Conservation (phyloP, 2,888 invertebrate genomes). For the Epistrophe eligans region DNA sequence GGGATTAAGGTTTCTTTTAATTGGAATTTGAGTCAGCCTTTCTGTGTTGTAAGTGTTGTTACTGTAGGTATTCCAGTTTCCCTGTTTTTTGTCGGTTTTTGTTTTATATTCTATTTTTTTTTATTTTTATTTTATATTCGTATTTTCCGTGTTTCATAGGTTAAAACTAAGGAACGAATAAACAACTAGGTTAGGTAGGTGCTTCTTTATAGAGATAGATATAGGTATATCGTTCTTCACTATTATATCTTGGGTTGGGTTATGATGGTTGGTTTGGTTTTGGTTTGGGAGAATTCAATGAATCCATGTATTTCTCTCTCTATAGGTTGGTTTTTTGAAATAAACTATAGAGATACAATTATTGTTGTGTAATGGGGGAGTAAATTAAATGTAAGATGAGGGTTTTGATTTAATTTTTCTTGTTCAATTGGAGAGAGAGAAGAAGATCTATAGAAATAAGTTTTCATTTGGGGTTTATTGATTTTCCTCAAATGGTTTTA, state of each 20-base stretch:
- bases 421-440: background rate
- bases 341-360: slow-evolving; percentile 24
- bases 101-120: background rate
- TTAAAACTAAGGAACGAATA: slow-evolving; percentile 29
- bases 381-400: slow-evolving; percentile 28
- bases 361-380: slow-evolving; percentile 32
- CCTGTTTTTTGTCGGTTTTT: slow-evolving; percentile 14
- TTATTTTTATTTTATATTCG: background rate
- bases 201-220: background rate
- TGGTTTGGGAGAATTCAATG: slow-evolving; percentile 14
- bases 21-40: slow-evolving; percentile 74
- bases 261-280: background rate
- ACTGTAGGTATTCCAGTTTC: slow-evolving; percentile 40
- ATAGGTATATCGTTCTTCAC: background rate
- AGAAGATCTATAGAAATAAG: background rate
- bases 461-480: slow-evolving; percentile 13
- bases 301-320: background rate
- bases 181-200: slow-evolving; percentile 68
- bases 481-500: slow-evolving; percentile 11
- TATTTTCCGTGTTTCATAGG: slow-evolving; percentile 35
- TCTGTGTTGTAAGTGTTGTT: slow-evolving; percentile 48
- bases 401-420: slow-evolving; percentile 39
- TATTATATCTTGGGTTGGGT: background rate
- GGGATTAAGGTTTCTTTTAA: slow-evolving; percentile 75
- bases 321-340: background rate